Conservation (phyloP, 2,113 vertebrate species). For the Megalops atlanticus region DNA sequence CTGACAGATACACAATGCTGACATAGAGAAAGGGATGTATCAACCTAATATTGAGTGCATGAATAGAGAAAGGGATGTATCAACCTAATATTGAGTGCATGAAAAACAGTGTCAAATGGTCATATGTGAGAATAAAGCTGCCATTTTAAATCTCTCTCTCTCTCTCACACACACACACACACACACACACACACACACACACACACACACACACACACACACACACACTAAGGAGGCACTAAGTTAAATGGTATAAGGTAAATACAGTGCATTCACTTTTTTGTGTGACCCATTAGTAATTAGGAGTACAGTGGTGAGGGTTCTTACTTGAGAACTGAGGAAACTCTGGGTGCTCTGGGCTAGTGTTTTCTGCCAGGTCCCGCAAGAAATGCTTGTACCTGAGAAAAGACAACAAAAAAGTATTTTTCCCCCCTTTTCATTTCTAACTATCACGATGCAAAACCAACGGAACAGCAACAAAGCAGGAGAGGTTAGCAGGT, state of each 20-base stretch:
- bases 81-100: no score
- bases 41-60: no score
- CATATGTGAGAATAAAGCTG: no score
- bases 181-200: not conserved
- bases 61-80: conserved; percentile 26
- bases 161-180: no score
- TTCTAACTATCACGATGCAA: conserved; percentile 1
- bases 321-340: conserved; percentile 81
- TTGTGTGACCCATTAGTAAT: no score
- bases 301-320: not conserved
- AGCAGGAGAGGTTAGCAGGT: conserved; percentile 19
- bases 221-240: not conserved
- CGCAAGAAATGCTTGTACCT: conserved; percentile 73
- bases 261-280: no score
- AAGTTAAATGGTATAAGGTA: not conserved
- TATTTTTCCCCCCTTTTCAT: conserved; percentile 23
- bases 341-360: conserved; percentile 67
- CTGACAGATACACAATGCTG: no score
- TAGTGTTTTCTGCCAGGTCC: conserved; percentile 68
- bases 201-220: not conserved
- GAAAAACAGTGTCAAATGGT: not conserved
- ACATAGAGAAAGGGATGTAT: conserved; percentile 26
- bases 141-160: no score
- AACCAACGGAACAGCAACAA: not conserved
- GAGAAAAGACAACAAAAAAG: conserved; percentile 38